Base-by-base conservation (phyloP, 2,888 invertebrate genomes). In the Trissolcus brochymenae region DNA sequence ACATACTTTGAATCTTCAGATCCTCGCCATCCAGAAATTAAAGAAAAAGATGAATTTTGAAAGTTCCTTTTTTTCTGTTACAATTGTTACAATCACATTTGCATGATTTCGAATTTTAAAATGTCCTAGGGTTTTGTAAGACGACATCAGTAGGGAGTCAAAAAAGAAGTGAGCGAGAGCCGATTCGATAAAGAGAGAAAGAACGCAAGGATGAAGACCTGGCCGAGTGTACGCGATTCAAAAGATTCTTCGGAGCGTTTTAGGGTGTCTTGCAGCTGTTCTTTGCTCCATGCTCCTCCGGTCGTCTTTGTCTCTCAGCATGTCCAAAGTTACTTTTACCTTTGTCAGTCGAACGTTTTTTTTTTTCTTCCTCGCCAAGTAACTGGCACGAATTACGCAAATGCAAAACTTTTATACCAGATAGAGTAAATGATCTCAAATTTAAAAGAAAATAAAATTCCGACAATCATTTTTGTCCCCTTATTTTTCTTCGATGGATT, bases 201-300 rank as follows among this genome's bases (percentile, higher is more conserved):
- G 49, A 54, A 16, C 43, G 35, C 21, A 40, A 43, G 41, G 76
- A 59, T 53, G 78, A 77, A 79, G 77, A 77, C 70, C 80, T 70
- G 79, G 82, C 76, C 43, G 80, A 55, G 11, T 17, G 59, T 59
- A 55, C 61, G 56, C 81, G 83, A 84, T 84, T 85, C 82, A 84
- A 86, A 86, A 84, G 84, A 86, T 85, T 82, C 85, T 81, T 79
- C 80, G 79, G 80, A 81, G 81, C 80, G 78, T 81, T 84, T 83
- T 81, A 80, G 81, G 82, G 82, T 85, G 83, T 82, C 83, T 81
- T 51, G 85, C 85, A 85, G 85, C 85, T 85, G 85, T 84, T 82
- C 78, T 77, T 81, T 79, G 76, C 78, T 81, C 81, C 70, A 76
- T 79, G 78, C 57, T 50, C 55, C 66, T 59, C 4, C 29, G 43